These are phyloP conservation scores for Drosophila fuyamai DNA, from an alignment of 1,140 invertebrate species.

Conservation along the genomic window DNA sequence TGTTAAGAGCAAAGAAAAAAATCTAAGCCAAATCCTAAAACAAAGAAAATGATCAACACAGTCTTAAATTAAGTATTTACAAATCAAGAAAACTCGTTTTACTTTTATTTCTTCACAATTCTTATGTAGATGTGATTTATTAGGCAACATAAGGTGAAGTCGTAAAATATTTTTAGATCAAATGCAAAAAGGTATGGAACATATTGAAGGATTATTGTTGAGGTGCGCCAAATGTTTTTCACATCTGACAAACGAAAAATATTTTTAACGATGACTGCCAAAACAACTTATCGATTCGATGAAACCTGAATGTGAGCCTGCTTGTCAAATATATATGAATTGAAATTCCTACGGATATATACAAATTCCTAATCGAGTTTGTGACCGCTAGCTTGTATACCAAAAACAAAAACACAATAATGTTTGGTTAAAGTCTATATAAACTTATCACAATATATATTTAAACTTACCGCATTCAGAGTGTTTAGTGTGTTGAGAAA, in stretches of 20 bases:
- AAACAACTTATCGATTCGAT: conserved; percentile 2
- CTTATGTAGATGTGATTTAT: background rate
- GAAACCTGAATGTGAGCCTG: conserved; percentile 17
- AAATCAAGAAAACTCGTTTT: background rate
- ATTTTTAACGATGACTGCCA: conserved; percentile 17
- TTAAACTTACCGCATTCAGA: conserved; percentile 62
- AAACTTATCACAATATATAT: background rate
- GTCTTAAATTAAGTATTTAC: conserved; percentile 17
- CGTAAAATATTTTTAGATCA: conserved; percentile 33
- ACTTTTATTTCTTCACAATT: background rate
- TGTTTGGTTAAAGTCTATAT: background rate
- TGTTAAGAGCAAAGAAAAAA: too few relatives aligned
- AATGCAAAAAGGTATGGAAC: conserved; percentile 3
- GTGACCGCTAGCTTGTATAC: background rate
- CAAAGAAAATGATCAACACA: conserved; percentile 8
- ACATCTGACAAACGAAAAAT: conserved; percentile 29
- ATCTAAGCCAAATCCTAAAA: background rate
- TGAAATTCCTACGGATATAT: background rate
- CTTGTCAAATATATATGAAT: conserved; percentile 22
- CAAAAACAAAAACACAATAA: background rate
- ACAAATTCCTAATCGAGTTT: background rate
- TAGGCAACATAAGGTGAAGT: conserved; percentile 9
- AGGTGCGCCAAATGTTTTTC: conserved; percentile 34
- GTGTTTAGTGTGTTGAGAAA: conserved; percentile 68
- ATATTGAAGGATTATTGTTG: background rate